phyloP scores from a whole-genome alignment of 2,888 invertebrate genomes.

The Macrosiphum euphorbiae region DNA sequence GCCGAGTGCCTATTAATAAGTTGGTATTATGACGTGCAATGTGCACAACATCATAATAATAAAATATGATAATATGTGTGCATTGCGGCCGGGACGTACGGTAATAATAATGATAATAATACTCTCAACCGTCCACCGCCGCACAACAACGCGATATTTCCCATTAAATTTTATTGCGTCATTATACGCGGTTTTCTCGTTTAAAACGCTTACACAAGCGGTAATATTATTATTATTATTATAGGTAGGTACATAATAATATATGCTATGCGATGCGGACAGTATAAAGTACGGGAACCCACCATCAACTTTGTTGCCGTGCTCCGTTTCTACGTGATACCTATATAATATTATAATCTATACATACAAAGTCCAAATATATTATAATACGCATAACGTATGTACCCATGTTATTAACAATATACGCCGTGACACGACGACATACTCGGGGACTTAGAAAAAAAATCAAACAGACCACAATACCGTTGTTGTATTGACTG shows the following conservation, averaged over 20 bases:
- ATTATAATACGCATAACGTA: background rate
- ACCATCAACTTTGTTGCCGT: background rate
- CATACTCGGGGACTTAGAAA: background rate
- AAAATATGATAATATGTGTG: background rate
- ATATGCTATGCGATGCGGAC: background rate
- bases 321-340: background rate
- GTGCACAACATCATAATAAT: background rate
- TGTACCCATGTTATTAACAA: background rate
- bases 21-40: background rate
- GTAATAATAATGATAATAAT: conserved; percentile 3
- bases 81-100: background rate
- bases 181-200: conserved; percentile 42
- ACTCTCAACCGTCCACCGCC: background rate
- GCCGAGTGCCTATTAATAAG: background rate
- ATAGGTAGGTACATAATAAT: background rate
- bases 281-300: background rate
- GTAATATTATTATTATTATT: background rate
- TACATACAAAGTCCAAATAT: no score
- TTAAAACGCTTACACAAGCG: background rate
- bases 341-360: background rate
- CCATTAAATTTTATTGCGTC: conserved; percentile 46
- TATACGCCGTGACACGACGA: background rate
- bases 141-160: background rate
- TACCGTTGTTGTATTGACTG: no score
- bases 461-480: background rate